Percentiles rank a stretch among this genome's conserved stretches.
Evolutionary conservation across 2,797 vertebrate species (phyloP).

Genomic region (Micropoecilia bifurca): DNA sequence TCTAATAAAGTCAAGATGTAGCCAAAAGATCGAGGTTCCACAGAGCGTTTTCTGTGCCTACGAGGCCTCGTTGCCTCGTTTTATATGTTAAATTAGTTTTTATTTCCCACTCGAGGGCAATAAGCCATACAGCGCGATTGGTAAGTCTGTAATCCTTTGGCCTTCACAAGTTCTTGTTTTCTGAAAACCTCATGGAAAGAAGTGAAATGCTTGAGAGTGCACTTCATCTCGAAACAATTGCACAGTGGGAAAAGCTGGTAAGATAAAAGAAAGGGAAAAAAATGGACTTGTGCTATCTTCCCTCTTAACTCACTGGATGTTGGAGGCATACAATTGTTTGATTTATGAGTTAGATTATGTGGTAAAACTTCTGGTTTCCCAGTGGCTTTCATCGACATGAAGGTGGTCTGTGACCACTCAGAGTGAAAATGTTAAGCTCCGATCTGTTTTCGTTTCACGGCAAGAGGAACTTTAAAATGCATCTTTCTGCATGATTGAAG

Average conservation of each 20-base stretch:
- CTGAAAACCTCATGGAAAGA: slow-evolving; percentile 20
- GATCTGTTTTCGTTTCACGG: slow-evolving; percentile 1
- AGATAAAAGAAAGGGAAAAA: slow-evolving; percentile 24
- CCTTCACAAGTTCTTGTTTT: slow-evolving; percentile 34
- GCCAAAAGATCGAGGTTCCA: slow-evolving; percentile 44
- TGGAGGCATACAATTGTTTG: slow-evolving; percentile 48
- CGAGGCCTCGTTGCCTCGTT: slow-evolving; percentile 37
- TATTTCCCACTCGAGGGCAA: slow-evolving; percentile 59
- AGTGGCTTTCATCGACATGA: slow-evolving; percentile 48
- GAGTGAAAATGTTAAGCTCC: slow-evolving; percentile 32
- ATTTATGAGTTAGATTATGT: slow-evolving; percentile 63
- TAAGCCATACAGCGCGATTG: slow-evolving; percentile 65
- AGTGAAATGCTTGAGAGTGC: slow-evolving; percentile 21
- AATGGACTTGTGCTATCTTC: slow-evolving; percentile 26
- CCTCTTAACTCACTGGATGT: slow-evolving; percentile 40
- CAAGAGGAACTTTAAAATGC: slow-evolving; percentile 32
- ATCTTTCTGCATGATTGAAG: neutral
- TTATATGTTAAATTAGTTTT: slow-evolving; percentile 68
- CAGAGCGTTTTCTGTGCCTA: slow-evolving; percentile 28
- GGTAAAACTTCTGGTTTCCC: slow-evolving; percentile 36
- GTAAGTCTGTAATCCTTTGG: slow-evolving; percentile 64
- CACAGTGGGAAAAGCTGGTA: slow-evolving; percentile 13
- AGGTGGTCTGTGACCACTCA: slow-evolving; percentile 26
- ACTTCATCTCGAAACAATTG: slow-evolving; percentile 25
- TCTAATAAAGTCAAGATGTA: slow-evolving; percentile 53